These are phyloP conservation scores for Dufourea novaeangliae DNA, from an alignment of 1,140 invertebrate genomes.

Conservation along the genomic window DNA sequence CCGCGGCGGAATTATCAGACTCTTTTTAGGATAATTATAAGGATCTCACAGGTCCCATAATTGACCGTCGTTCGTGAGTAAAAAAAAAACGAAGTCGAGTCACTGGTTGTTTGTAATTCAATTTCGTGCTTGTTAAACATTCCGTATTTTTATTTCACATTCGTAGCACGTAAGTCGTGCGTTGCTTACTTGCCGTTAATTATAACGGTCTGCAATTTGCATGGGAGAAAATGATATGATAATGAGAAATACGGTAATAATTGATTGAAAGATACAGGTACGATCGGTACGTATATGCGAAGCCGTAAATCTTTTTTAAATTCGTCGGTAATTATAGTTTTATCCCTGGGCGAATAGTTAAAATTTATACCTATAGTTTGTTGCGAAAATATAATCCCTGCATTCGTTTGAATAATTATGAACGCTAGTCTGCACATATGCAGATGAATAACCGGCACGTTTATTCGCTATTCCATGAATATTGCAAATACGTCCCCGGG, in stretches of 20 bases:
- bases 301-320: neutral
- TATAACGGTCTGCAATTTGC: neutral
- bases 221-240: neutral
- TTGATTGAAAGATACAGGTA: neutral
- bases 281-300: neutral
- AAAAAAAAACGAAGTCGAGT: neutral
- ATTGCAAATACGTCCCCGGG: slow-evolving; percentile 12
- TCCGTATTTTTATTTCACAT: neutral
- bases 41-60: neutral
- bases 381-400: neutral
- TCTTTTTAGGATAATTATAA: neutral
- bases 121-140: neutral
- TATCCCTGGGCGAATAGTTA: neutral
- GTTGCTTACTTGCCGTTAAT: neutral
- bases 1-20: neutral
- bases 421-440: neutral
- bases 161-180: neutral
- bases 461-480: slow-evolving; percentile 16
- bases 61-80: neutral
- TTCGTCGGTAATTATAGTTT: neutral
- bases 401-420: slow-evolving; percentile 14
- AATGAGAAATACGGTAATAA: neutral
- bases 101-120: neutral
- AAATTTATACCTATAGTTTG: neutral
- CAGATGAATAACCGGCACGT: neutral